These are phyloP conservation scores for Acipenser oxyrinchus DNA, from an alignment of 2,797 vertebrate genomes.

Conservation along the genomic window DNA sequence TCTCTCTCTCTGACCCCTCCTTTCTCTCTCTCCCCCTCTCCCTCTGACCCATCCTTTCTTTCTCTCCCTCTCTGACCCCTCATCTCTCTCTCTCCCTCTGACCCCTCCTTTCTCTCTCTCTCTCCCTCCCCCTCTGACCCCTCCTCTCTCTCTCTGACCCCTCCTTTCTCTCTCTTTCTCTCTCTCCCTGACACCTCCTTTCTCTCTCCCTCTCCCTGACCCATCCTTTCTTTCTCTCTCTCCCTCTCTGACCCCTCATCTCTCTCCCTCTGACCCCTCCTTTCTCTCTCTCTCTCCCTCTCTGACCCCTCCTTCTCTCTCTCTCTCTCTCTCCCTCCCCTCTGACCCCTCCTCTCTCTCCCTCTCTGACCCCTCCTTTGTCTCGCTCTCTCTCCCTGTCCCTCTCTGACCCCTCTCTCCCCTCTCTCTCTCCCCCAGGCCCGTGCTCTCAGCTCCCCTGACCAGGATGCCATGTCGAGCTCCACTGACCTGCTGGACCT, in stretches of 20 bases:
- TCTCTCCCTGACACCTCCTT: too few relatives aligned
- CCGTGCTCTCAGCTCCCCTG: slow-evolving; percentile 70
- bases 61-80: too few relatives aligned
- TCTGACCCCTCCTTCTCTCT: too few relatives aligned
- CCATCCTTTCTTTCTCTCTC: not conserved
- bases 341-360: not conserved
- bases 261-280: not conserved
- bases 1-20: not conserved
- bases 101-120: too few relatives aligned
- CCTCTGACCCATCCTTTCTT: too few relatives aligned
- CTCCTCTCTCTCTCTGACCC: not conserved
- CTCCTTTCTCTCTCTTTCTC: too few relatives aligned
- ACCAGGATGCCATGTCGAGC: slow-evolving; percentile 80
- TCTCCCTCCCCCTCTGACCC: not conserved
- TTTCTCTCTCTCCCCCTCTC: too few relatives aligned
- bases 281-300: too few relatives aligned
- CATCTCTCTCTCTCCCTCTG: not conserved
- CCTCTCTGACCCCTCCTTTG: not conserved
- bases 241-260: not conserved
- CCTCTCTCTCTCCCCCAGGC: slow-evolving; percentile 41
- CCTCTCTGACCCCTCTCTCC: too few relatives aligned
- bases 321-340: not conserved
- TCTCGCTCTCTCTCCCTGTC: too few relatives aligned
- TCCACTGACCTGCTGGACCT: slow-evolving; percentile 83
- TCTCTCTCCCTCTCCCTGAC: too few relatives aligned